Evolutionary conservation across 2,797 vertebrate genomes (phyloP).

Genomic region (Petrocephalus sullivani): DNA sequence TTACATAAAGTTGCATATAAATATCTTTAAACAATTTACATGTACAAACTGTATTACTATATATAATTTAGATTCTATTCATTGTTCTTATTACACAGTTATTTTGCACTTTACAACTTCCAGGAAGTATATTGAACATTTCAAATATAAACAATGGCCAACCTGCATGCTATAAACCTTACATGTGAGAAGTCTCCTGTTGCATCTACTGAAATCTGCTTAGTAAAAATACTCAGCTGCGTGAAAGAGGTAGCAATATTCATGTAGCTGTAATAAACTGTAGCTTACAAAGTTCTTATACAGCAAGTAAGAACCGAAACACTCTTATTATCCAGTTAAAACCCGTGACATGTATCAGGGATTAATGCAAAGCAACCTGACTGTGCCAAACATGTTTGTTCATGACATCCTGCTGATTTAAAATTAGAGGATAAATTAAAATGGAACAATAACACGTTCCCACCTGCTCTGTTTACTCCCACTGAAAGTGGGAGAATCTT

Average conservation of each 20-base stretch:
- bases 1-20: not conserved
- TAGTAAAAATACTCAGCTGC: not conserved
- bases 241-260: not conserved
- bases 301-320: not conserved
- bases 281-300: not conserved
- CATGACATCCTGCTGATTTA: constrained; percentile 47
- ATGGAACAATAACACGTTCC: constrained; percentile 49
- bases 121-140: not conserved
- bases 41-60: not conserved
- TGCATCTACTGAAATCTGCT: not conserved
- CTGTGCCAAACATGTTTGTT: not conserved
- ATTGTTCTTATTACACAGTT: not conserved
- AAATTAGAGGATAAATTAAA: constrained; percentile 42
- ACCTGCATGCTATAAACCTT: not conserved
- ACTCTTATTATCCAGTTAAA: not conserved
- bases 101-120: not conserved
- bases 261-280: not conserved
- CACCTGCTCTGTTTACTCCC: constrained; percentile 45
- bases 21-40: not conserved
- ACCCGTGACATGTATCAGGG: not conserved
- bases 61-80: not conserved
- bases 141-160: not conserved
- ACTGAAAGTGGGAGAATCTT: constrained; percentile 37
- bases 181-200: not conserved
- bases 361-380: not conserved